Evolutionary conservation across 2,888 invertebrate genomes (phyloP).

Genomic region (Caprella mutica): DNA sequence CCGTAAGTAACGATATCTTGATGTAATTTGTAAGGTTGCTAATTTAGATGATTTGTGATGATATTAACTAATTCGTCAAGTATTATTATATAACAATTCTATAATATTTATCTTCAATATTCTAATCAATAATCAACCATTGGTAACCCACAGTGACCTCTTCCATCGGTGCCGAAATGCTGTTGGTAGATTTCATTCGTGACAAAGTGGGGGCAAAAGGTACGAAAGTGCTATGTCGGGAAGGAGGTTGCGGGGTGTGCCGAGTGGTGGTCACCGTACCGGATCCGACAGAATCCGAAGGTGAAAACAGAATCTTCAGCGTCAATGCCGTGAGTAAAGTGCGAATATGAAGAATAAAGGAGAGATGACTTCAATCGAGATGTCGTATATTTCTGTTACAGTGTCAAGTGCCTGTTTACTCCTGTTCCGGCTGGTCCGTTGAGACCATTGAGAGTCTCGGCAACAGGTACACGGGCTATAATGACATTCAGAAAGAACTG

Average conservation of each 20-base stretch:
- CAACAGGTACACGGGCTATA: conserved; percentile 52
- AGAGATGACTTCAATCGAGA: no score
- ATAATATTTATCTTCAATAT: no score
- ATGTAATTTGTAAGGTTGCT: no score
- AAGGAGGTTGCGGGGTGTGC: conserved; percentile 35
- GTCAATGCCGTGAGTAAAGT: conserved; percentile 18
- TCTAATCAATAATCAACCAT: no score
- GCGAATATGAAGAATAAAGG: not conserved
- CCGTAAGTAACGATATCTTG: no score
- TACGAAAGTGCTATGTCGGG: conserved; percentile 32
- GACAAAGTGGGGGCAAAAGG: conserved; percentile 19
- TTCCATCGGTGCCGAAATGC: not conserved
- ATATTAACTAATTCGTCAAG: no score
- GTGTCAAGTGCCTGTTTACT: conserved; percentile 53
- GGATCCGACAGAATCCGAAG: conserved; percentile 10
- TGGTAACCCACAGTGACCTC: conserved; percentile 7
- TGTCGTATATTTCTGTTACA: no score
- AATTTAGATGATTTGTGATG: no score
- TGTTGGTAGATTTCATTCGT: conserved; percentile 30
- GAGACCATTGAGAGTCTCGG: conserved; percentile 63
- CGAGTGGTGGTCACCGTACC: conserved; percentile 28
- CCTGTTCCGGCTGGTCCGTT: conserved; percentile 56
- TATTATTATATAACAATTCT: no score
- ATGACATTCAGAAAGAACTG: conserved; percentile 53
- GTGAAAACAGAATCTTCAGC: conserved; percentile 10